phyloP scores from a whole-genome alignment of 2,888 invertebrate species.

The Dasysyrphus tricinctus region DNA sequence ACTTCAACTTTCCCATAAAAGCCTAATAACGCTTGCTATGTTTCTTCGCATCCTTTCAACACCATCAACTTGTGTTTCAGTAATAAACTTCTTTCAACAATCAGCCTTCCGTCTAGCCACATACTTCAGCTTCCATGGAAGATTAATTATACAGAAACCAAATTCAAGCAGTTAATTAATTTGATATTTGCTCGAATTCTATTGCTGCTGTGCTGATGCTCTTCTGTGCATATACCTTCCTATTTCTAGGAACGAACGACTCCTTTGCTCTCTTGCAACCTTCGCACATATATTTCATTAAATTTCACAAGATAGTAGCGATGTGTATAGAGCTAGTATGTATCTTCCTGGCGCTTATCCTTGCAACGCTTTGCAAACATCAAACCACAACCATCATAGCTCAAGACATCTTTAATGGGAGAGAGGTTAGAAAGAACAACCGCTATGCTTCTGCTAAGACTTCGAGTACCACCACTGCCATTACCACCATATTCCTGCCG shows the following conservation, averaged over 20 bases:
- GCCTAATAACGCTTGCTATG: background rate
- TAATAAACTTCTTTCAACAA: conserved; percentile 27
- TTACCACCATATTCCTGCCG: conserved; percentile 23
- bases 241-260: background rate
- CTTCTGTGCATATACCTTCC: conserved; percentile 24
- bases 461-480: background rate
- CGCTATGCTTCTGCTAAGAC: background rate
- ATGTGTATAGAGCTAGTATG: background rate
- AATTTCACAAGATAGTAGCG: conserved; percentile 59
- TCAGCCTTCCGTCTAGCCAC: conserved; percentile 58
- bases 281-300: conserved; percentile 39
- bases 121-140: conserved; percentile 59
- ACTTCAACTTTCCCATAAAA: background rate
- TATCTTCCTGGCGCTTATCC: conserved; percentile 28
- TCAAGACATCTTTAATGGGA: conserved; percentile 70
- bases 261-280: conserved; percentile 8
- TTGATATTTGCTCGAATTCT: conserved; percentile 66
- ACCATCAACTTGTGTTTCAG: background rate
- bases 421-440: conserved; percentile 54
- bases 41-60: background rate
- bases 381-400: conserved; percentile 73
- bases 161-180: conserved; percentile 75
- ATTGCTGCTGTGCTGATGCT: background rate
- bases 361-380: conserved; percentile 60
- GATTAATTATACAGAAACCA: conserved; percentile 74